Percentiles rank a stretch among this genome's conserved stretches.
Evolutionary conservation across 2,113 vertebrate species (phyloP).

Genomic region (Indri indri): DNA sequence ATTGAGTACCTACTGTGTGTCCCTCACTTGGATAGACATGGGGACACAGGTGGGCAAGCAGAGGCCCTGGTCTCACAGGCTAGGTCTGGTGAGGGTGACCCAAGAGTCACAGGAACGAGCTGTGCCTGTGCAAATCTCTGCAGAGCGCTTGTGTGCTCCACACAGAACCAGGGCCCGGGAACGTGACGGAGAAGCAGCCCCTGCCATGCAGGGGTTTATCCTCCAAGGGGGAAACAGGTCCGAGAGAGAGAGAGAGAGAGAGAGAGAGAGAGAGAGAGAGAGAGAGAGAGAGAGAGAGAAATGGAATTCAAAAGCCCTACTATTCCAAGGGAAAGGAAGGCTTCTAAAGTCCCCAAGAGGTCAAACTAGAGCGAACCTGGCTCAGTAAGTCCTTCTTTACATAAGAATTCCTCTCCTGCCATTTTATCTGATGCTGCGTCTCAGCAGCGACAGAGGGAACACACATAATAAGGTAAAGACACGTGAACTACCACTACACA

Average conservation of each 20-base stretch:
- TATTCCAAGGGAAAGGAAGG: neutral
- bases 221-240: neutral
- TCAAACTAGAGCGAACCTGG: neutral
- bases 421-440: neutral
- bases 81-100: neutral
- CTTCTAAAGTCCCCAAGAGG: neutral
- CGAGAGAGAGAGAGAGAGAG: neutral
- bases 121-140: accelerated
- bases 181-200: accelerated
- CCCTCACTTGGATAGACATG: neutral
- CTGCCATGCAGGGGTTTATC: neutral
- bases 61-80: neutral
- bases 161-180: neutral
- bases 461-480: too few species aligned
- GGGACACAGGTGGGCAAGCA: neutral
- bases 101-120: neutral
- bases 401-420: neutral
- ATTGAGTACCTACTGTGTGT: neutral
- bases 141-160: accelerated
- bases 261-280: neutral
- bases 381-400: accelerated
- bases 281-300: neutral
- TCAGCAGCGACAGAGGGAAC: neutral
- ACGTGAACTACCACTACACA: accelerated
- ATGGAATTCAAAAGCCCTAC: neutral